Base-by-base conservation (phyloP, 2,113 vertebrate species). In the Charadrius vociferus region DNA sequence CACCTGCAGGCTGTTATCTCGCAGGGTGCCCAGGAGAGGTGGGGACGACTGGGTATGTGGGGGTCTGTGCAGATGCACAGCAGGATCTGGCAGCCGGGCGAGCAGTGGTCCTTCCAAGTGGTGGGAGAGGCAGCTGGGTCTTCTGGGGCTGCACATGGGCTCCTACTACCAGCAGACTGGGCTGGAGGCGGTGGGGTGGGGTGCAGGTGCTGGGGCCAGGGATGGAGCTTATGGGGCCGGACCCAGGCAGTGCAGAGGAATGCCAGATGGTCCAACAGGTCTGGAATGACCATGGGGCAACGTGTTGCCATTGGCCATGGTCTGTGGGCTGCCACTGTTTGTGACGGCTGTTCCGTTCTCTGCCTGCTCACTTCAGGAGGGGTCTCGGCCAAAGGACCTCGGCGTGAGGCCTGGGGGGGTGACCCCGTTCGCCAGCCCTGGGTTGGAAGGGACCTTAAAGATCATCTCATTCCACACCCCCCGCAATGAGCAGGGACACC, bases 301-400 rank as follows among this genome's bases (percentile, higher is more conserved):
- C 0, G 4, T 0, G 8, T 62, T 30, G 19, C 56, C 24, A 0
- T 13, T 36, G 36, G 50, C 49, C 21, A 4, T 3, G 34, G 45
- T n/a, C 56, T 20, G 23, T 0, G 4, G 62, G 41, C 36, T 73
- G 37, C 63, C 21, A 8, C 10, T 1, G 0, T 18, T 79, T 9
- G n/a, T 20, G 14, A 11, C 7, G 29, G 34, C 15, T 9, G 12
- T 55, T 23, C 62, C 1, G 0, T 16, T 61, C 45, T 79, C 43
- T 49, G 27, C 22, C 55, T 56, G 26, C 52, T 63, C 43, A 1
- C 14, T 32, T 49, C 52, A 41, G 62, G 56, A 79, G 14, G 43
- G 19, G 27, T 5, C 18, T 49, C 11, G 63, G 43, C n/a, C 32
- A 3, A 20, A 63, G 73, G 19, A 10, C 20, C 11, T 3, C 12